Evolutionary conservation across 2,797 vertebrate species (phyloP).

Genomic region (Hypotaenidia philippensis): DNA sequence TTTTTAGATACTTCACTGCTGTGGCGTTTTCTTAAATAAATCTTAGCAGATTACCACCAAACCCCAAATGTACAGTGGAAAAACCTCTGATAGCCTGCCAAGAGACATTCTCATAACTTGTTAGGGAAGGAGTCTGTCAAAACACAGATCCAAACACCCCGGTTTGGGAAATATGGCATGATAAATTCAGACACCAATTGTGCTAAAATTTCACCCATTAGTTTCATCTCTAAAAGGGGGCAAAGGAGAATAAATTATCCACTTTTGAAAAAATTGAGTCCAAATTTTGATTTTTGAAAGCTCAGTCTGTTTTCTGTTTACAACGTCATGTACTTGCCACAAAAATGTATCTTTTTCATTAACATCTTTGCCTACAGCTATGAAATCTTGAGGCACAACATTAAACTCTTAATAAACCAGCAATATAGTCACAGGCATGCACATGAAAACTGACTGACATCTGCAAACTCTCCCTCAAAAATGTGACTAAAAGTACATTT

Average conservation of each 20-base stretch:
- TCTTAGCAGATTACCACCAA: not conserved
- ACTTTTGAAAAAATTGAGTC: not conserved
- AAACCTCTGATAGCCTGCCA: not conserved
- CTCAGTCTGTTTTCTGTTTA: not conserved
- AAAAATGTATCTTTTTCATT: not conserved
- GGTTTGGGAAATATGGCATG: not conserved
- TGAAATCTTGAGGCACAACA: not conserved
- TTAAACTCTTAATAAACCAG: not conserved
- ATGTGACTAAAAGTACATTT: not conserved
- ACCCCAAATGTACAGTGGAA: not conserved
- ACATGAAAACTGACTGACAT: not conserved
- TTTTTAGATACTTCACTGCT: not conserved
- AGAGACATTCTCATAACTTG: not conserved
- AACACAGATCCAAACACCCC: not conserved
- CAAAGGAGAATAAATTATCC: not conserved
- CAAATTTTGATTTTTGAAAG: not conserved
- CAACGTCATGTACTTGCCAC: not conserved
- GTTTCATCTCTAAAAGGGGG: not conserved
- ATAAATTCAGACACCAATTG: not conserved
- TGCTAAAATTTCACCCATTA: not conserved
- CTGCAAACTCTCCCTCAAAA: not conserved
- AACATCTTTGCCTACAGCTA: not conserved
- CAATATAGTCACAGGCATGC: not conserved
- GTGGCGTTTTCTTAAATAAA: not conserved
- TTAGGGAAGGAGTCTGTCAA: not conserved